Evolutionary conservation across 64 coral and sea anemone genomes (phyloP), one percentile per base, ranked within the genome.

Genomic region (Acropora yongei): DNA sequence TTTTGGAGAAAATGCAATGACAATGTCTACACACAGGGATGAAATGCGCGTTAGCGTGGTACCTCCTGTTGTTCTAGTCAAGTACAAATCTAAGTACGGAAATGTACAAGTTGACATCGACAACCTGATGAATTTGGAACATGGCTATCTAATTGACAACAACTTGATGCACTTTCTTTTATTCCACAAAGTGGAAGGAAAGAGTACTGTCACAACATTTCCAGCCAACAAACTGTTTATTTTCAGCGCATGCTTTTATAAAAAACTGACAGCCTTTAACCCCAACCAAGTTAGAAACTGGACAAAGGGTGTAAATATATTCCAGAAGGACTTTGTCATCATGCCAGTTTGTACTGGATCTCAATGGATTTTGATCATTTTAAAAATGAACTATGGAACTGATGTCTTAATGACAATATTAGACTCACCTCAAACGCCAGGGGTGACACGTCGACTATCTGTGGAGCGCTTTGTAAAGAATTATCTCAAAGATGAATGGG

Each of bases 91-190:
- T 7, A 39, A 76, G 41, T 76, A 43, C 42, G 73, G 41, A 44
- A 76, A 76, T 76, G 73, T 76, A 13, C 73, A 76, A 11, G 4
- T 76, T 4, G 73, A 76, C 73, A 76, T 8, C 10, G 30, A 76
- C 41, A 76, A 76, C 42, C 40, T 76, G 1, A 7, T 12, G 3
- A 76, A 76, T 10, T 76, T 43, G 14, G 73, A 76, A 76, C 73
- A 76, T 44, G 41, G 73, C 5, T 76, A 44, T 44, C 14, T 46
- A 13, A 76, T 76, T 44, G 73, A 76, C 14, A 42, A 76, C 73
- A 76, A 76, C 40, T 76, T 76, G 3, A 44, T 45, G 11, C 41
- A 76, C 73, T 76, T 76, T 76, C 41, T 76, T 12, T 76, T 76
- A 30, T 39, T 19, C 18, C 8, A 72, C n/a, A 72, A 72, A 30